Conservation (phyloP, 2,113 vertebrate genomes). For the Aldabrachelys gigantea region DNA sequence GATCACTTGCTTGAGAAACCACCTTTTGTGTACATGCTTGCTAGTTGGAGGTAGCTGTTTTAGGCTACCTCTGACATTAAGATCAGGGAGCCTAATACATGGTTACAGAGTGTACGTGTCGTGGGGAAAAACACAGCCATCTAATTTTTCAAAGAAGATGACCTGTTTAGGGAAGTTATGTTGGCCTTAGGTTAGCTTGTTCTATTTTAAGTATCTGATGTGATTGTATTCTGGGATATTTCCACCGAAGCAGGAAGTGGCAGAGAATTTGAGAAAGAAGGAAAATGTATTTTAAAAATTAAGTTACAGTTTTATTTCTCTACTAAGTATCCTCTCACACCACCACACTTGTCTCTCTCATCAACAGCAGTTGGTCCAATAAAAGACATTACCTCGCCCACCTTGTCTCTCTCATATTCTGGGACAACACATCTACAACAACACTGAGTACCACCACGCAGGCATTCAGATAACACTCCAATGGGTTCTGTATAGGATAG, state of each 20-base stretch:
- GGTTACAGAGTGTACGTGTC: not conserved
- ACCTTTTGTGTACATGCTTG: not conserved
- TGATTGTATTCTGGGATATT: not conserved
- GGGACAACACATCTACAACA: not conserved
- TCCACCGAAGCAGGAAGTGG: not conserved
- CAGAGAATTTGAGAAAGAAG: not conserved
- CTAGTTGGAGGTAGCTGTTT: not conserved
- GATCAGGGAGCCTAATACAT: not conserved
- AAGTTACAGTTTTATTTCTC: conserved; percentile 27
- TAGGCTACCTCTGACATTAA: not conserved
- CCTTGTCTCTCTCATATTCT: not conserved
- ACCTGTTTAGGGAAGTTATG: not conserved
- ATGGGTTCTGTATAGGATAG: not conserved
- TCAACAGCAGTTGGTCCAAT: not conserved
- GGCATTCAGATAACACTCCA: not conserved
- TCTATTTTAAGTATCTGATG: not conserved
- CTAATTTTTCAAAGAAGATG: not conserved
- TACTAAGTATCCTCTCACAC: not conserved
- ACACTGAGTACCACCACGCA: not conserved
- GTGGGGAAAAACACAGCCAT: not conserved
- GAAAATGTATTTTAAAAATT: conserved; percentile 18
- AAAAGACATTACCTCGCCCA: too few species aligned
- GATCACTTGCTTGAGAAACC: not conserved
- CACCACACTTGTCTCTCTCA: not conserved
- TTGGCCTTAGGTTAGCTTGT: not conserved